phyloP scores from a whole-genome alignment of 2,888 invertebrate genomes.

The Malthinus seriepunctatus region DNA sequence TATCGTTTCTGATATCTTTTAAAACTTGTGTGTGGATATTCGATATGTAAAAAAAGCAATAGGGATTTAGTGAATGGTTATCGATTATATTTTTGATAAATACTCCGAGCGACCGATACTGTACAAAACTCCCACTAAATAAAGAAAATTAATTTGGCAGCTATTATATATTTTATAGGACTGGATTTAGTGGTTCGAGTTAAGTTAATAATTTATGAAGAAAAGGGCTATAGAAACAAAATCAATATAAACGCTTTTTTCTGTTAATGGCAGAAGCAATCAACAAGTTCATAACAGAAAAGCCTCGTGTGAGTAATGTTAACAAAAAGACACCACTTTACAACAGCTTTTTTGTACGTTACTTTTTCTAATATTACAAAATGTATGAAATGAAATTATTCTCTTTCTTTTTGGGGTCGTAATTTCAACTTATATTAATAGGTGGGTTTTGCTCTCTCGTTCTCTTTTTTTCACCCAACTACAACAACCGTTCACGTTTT shows the following conservation, averaged over 20 bases:
- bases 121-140: constrained; percentile 20
- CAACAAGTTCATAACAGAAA: constrained; percentile 27
- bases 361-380: not conserved
- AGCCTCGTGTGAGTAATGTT: constrained; percentile 19
- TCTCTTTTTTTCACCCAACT: too few species aligned
- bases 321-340: constrained; percentile 19
- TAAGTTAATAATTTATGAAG: constrained; percentile 20
- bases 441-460: too few species aligned
- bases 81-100: constrained; percentile 39
- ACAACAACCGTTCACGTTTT: too few species aligned
- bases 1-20: constrained; percentile 40
- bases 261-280: constrained; percentile 20
- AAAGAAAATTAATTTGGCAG: constrained; percentile 21
- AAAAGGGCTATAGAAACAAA: constrained; percentile 8
- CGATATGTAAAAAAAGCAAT: constrained; percentile 35
- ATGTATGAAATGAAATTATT: not conserved
- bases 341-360: constrained; percentile 9
- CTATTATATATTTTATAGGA: constrained; percentile 12
- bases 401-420: not conserved
- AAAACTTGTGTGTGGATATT: constrained; percentile 37
- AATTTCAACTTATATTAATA: not conserved
- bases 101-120: constrained; percentile 9
- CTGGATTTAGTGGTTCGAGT: constrained; percentile 5
- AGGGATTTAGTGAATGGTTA: constrained; percentile 39
- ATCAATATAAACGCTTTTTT: constrained; percentile 19